Evolutionary conservation across 2,888 invertebrate genomes (phyloP).

Genomic region (Peribatodes rhomboidaria): DNA sequence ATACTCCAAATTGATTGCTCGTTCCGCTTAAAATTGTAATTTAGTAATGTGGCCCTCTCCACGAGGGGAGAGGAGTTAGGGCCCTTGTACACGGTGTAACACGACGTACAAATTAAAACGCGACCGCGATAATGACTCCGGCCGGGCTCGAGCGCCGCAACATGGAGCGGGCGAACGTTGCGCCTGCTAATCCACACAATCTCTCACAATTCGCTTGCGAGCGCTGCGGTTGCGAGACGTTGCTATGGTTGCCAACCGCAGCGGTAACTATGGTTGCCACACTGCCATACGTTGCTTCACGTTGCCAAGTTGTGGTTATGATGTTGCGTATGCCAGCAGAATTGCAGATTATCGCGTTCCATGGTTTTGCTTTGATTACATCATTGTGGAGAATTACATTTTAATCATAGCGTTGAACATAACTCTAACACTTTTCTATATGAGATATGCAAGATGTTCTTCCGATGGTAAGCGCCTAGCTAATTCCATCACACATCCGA

Average conservation of each 20-base stretch:
- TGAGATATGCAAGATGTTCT: too few species aligned
- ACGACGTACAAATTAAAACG: slow-evolving; percentile 81
- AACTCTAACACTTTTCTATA: too few species aligned
- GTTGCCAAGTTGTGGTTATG: slow-evolving; percentile 54
- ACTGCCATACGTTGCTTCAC: slow-evolving; percentile 5
- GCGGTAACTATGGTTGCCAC: slow-evolving; percentile 36
- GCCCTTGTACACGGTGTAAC: slow-evolving; percentile 66
- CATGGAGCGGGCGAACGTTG: slow-evolving; percentile 45
- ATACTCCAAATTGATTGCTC: slow-evolving; percentile 42
- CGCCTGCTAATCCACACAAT: slow-evolving; percentile 47
- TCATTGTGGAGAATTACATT: neutral
- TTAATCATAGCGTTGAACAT: neutral
- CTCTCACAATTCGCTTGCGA: slow-evolving; percentile 44
- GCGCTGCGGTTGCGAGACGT: slow-evolving; percentile 36
- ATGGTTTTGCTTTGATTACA: slow-evolving; percentile 10
- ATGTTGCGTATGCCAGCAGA: slow-evolving; percentile 37
- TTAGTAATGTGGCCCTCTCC: slow-evolving; percentile 45
- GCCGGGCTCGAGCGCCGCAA: slow-evolving; percentile 60
- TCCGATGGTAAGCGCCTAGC: too few species aligned
- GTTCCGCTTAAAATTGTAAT: slow-evolving; percentile 47
- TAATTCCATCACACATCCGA: too few species aligned
- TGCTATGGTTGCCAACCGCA: slow-evolving; percentile 36
- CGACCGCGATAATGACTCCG: slow-evolving; percentile 74
- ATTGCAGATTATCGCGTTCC: slow-evolving; percentile 54
- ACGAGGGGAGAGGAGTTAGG: slow-evolving; percentile 47